A percentile compares a stretch with the other conserved stretches of the same genome.
Evolutionary conservation across 2,113 vertebrate species (phyloP).

Genomic region (Crotalus helleri): DNA sequence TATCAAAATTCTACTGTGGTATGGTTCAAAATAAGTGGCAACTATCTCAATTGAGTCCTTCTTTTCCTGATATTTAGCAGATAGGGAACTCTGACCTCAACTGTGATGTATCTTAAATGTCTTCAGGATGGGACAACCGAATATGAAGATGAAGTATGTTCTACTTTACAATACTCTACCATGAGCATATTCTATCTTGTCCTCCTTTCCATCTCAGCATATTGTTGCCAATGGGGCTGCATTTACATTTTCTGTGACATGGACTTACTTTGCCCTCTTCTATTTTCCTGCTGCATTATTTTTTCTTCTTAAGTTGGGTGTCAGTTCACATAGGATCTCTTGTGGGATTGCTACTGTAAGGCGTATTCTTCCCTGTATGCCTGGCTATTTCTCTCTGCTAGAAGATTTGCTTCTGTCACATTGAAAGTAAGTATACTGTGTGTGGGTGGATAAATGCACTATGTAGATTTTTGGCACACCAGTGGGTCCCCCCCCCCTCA

Average conservation of each 20-base stretch:
- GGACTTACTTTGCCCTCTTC: background rate
- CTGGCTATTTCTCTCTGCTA: background rate
- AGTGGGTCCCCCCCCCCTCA: background rate
- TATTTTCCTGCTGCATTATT: background rate
- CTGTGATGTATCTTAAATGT: background rate
- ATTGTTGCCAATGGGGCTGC: background rate
- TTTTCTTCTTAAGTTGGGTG: background rate
- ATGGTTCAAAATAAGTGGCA: background rate
- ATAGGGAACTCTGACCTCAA: background rate
- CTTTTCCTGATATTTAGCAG: background rate
- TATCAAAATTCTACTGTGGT: background rate
- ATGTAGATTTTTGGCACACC: background rate
- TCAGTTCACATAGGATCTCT: too few species aligned
- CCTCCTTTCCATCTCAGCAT: background rate
- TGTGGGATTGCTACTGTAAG: background rate
- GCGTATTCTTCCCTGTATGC: background rate
- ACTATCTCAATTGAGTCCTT: background rate
- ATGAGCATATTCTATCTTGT: background rate
- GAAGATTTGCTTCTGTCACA: background rate
- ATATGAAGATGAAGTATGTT: background rate
- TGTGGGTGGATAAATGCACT: background rate
- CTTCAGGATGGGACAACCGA: background rate
- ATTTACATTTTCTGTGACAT: background rate
- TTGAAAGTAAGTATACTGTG: background rate
- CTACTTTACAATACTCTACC: background rate